Base-by-base conservation (phyloP, 2,797 vertebrate genomes). In the Furcifer pardalis region DNA sequence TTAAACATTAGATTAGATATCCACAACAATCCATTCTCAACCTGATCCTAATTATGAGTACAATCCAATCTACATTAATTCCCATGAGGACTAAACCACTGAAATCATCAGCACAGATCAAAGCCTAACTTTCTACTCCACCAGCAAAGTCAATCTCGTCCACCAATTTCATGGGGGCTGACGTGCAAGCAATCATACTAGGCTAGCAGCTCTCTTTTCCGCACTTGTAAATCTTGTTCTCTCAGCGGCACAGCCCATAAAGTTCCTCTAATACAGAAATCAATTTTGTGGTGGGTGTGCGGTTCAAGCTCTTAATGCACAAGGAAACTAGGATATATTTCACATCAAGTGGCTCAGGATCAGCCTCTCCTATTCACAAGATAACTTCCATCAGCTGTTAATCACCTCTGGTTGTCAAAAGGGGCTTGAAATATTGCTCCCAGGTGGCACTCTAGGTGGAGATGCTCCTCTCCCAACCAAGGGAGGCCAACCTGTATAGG, bases 391-490 rank as follows among this genome's bases (percentile, higher is more conserved):
- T 9, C 35, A 23, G 42, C 59, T 52, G 46, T 56, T 3, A 42
- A 5, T 7, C 12, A 15, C 25, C 71, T 56, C 21, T 2, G 52
- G 30, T 44, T 17, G 49, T 3, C 69, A 37, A n/a, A n/a, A n/a
- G 23, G 12, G 1, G 46, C n/a, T 62, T 27, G 1, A 37, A 40
- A 68, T 23, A 7, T 8, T 8, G 49, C 35, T 69, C 62, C 49
- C 23, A 13, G 46, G n/a, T 37, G 30, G n/a, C 72, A 2, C 9
- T 49, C 32, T 9, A 23, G 12, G 23, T 3, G 4, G 19, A 42
- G 27, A 13, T 3, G 25, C 59, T 13, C 5, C 0, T 17, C 21
- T 12, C 23, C 44, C 44, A n/a, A n/a, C n/a, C 3, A 0, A 9
- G 37, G 17, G 56, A 27, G 13, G 19, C 40, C 15, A 44, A 25